phyloP scores from a whole-genome alignment of 2,797 vertebrate genomes.

The Rhyacichthys aspro region DNA sequence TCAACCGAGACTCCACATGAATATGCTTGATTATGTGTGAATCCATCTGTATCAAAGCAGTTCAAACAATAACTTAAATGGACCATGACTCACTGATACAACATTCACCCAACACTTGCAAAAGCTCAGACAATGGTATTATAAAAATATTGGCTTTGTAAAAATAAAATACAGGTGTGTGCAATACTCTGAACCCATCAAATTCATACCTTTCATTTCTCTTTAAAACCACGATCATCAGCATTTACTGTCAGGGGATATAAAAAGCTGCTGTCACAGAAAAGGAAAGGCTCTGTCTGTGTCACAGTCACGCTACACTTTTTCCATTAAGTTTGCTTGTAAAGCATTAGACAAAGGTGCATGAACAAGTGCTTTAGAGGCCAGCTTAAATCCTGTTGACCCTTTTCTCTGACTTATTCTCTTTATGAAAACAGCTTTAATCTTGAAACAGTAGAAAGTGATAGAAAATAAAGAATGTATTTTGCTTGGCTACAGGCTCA shows the following conservation, averaged over 20 bases:
- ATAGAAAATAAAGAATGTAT: not conserved
- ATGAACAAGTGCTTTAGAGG: constrained; percentile 4
- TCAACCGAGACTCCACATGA: constrained; percentile 20
- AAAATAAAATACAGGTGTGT: too few species aligned
- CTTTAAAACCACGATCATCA: too few species aligned
- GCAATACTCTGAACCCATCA: too few species aligned
- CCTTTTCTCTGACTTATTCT: constrained; percentile 27
- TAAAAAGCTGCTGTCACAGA: constrained; percentile 20
- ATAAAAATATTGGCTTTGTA: too few species aligned
- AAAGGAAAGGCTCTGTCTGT: not conserved
- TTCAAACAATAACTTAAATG: constrained; percentile 21
- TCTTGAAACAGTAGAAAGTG: not conserved
- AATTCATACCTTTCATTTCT: too few species aligned
- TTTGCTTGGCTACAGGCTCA: not conserved
- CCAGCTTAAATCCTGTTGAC: constrained; percentile 26
- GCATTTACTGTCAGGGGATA: too few species aligned
- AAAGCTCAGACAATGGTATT: too few species aligned
- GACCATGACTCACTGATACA: constrained; percentile 15
- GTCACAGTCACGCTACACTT: constrained; percentile 5
- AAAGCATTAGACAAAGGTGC: constrained; percentile 10
- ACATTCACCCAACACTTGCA: not conserved
- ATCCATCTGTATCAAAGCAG: constrained; percentile 25
- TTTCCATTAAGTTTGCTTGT: constrained; percentile 27
- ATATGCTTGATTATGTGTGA: constrained; percentile 4
- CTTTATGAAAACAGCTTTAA: constrained; percentile 33